Percentiles rank a stretch among this genome's conserved stretches.
Evolutionary conservation across 2,113 vertebrate species (phyloP).

Genomic region (Prunella himalayana): DNA sequence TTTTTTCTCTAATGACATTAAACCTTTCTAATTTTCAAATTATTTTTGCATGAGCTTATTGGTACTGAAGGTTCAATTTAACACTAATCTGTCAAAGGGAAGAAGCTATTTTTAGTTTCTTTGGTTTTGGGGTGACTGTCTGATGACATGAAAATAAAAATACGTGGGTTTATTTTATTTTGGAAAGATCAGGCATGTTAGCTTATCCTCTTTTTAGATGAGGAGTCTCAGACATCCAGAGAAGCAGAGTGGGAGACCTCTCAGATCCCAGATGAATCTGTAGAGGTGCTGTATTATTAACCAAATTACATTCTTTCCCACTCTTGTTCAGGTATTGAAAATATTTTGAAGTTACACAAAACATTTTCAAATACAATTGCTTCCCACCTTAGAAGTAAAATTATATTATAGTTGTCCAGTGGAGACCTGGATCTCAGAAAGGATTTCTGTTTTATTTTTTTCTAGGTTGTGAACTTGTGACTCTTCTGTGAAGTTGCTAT

Average conservation of each 20-base stretch:
- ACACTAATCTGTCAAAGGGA: background rate
- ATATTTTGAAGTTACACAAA: background rate
- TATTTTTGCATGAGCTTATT: background rate
- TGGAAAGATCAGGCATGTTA: background rate
- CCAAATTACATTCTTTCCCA: background rate
- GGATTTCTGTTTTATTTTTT: background rate
- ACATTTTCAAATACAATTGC: background rate
- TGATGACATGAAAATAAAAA: background rate
- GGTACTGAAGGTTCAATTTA: background rate
- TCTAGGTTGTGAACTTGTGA: background rate
- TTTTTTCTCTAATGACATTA: background rate
- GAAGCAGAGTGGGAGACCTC: background rate
- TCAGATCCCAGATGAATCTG: background rate
- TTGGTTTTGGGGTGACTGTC: background rate
- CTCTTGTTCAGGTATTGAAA: background rate
- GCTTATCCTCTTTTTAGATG: background rate
- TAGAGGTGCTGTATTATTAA: background rate
- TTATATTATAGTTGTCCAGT: background rate
- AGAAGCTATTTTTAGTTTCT: background rate
- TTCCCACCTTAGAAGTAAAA: background rate
- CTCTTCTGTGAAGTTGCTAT: background rate
- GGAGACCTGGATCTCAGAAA: background rate
- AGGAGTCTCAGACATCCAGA: background rate
- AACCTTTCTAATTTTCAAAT: background rate
- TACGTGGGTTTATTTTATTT: background rate